phyloP scores from a whole-genome alignment of 2,888 invertebrate species.

The Macaria notata region DNA sequence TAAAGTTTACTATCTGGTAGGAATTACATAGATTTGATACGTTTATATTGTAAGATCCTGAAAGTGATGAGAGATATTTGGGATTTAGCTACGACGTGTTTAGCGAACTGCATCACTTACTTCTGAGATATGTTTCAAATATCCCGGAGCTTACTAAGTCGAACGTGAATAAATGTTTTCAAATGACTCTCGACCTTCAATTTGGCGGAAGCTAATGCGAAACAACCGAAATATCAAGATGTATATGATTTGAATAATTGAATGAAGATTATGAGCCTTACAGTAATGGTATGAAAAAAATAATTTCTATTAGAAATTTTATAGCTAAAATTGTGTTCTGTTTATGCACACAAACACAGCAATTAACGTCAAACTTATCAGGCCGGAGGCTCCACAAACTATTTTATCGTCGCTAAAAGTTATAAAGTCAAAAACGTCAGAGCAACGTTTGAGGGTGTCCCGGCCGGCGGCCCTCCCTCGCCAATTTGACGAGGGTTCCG shows the following conservation, averaged over 20 bases:
- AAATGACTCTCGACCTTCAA: slow-evolving; percentile 13
- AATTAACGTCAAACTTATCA: slow-evolving; percentile 11
- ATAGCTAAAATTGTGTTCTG: too few relatives aligned
- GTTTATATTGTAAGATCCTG: too few relatives aligned
- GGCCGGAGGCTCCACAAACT: slow-evolving; percentile 18
- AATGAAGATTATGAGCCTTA: not conserved
- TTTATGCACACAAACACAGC: slow-evolving; percentile 4
- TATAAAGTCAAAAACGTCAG: slow-evolving; percentile 48
- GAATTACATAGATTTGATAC: too few relatives aligned
- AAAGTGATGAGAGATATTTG: too few relatives aligned
- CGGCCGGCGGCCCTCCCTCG: slow-evolving; percentile 38
- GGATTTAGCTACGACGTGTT: too few relatives aligned
- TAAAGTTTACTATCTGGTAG: too few relatives aligned
- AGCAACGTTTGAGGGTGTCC: slow-evolving; percentile 52
- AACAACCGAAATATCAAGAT: slow-evolving; percentile 6
- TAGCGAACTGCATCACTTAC: not conserved
- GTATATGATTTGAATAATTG: slow-evolving; percentile 7
- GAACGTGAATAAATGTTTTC: slow-evolving; percentile 22
- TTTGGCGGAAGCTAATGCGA: slow-evolving; percentile 18
- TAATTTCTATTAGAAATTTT: too few relatives aligned
- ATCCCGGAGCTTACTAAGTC: slow-evolving; percentile 12
- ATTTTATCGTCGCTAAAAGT: slow-evolving; percentile 42
- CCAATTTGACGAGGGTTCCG: slow-evolving; percentile 61
- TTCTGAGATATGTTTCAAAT: slow-evolving; percentile 16
- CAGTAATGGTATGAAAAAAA: not conserved